phyloP scores from a whole-genome alignment of 1,140 invertebrate species.

The Holcopasites calliopsidis region DNA sequence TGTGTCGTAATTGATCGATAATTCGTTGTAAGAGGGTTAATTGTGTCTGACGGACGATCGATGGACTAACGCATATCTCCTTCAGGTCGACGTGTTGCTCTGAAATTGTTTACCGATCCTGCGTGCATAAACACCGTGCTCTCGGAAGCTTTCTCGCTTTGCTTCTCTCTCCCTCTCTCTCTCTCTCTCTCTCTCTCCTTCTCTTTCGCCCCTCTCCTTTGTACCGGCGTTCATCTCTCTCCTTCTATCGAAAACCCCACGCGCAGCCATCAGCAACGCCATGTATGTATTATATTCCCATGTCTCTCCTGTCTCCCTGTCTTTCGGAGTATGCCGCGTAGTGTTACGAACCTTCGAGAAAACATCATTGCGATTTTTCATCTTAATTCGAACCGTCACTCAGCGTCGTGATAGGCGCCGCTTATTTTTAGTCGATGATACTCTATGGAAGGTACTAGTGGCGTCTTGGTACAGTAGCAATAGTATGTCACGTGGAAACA shows the following conservation, averaged over 20 bases:
- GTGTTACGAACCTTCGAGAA: slow-evolving; percentile 73
- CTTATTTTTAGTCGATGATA: slow-evolving; percentile 59
- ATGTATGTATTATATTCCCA: slow-evolving; percentile 60
- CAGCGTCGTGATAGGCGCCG: slow-evolving; percentile 24
- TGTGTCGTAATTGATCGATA: slow-evolving; percentile 67
- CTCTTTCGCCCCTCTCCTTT: slow-evolving; percentile 18
- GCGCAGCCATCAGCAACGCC: slow-evolving; percentile 59
- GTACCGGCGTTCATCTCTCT: slow-evolving; percentile 39
- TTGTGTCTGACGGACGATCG: slow-evolving; percentile 55
- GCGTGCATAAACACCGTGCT: slow-evolving; percentile 61
- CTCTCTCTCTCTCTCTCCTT: slow-evolving; percentile 12
- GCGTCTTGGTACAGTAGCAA: slow-evolving; percentile 17
- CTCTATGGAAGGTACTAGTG: slow-evolving; percentile 13
- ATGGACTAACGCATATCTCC: slow-evolving; percentile 53
- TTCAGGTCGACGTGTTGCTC: slow-evolving; percentile 56
- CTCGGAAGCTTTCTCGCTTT: slow-evolving; percentile 51
- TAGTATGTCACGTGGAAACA: slow-evolving; percentile 62
- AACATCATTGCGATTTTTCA: slow-evolving; percentile 68
- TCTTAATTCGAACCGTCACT: slow-evolving; percentile 53
- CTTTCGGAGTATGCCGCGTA: slow-evolving; percentile 55
- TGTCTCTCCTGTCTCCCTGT: slow-evolving; percentile 60
- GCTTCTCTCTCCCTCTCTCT: slow-evolving; percentile 30
- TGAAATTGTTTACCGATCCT: slow-evolving; percentile 66
- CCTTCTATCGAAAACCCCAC: slow-evolving; percentile 56
- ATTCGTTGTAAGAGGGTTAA: slow-evolving; percentile 62